These are phyloP conservation scores for Pristionchus mayeri DNA, from an alignment of 2,888 invertebrate species.

Conservation along the genomic window DNA sequence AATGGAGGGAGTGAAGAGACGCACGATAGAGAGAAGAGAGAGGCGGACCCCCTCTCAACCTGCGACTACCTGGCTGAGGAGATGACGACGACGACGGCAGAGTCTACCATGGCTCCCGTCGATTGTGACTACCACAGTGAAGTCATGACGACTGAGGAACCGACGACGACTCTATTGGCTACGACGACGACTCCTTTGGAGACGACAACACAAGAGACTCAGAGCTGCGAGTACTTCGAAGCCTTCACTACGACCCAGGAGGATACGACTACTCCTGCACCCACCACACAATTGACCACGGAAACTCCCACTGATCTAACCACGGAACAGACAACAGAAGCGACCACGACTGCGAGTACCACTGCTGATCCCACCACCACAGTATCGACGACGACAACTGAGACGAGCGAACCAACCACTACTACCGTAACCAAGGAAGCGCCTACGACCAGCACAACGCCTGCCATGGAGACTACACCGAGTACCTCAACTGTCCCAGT, in stretches of 20 bases:
- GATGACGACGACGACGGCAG: background rate
- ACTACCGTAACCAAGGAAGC: background rate
- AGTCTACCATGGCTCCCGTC: background rate
- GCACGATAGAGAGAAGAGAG: conserved; percentile 17
- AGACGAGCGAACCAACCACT: background rate
- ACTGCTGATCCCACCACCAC: background rate
- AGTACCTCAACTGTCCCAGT: background rate
- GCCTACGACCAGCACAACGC: background rate
- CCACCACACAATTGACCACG: background rate
- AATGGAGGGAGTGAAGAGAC: background rate
- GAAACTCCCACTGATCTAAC: background rate
- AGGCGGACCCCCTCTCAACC: background rate
- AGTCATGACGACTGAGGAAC: background rate
- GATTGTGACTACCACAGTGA: background rate
- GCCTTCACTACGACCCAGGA: background rate
- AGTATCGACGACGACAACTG: background rate
- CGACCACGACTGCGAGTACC: background rate
- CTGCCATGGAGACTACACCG: background rate
- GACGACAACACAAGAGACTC: background rate
- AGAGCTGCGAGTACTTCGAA: background rate
- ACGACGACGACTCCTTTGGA: background rate
- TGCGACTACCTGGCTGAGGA: conserved; percentile 8
- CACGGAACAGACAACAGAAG: background rate
- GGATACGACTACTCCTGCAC: background rate
- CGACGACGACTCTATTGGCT: background rate